These are phyloP conservation scores for Drosophila lacertosa DNA, from an alignment of 1,140 invertebrate genomes.

Conservation along the genomic window DNA sequence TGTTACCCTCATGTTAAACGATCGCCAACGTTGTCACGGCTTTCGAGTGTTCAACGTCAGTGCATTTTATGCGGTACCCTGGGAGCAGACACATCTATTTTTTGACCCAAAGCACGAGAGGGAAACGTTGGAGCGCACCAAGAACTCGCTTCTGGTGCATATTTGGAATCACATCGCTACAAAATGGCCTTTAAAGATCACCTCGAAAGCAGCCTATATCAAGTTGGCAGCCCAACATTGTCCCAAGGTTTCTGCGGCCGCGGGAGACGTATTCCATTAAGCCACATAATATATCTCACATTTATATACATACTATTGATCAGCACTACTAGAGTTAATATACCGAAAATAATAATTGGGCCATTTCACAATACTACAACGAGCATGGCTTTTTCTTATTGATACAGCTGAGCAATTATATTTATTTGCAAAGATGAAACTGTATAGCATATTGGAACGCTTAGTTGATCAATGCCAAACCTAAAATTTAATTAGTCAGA, in stretches of 20 bases:
- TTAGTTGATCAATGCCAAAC: no score
- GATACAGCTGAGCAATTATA: no score
- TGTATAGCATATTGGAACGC: no score
- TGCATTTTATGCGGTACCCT: slow-evolving; percentile 85
- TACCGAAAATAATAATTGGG: no score
- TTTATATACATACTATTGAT: no score
- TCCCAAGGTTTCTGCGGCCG: slow-evolving; percentile 11
- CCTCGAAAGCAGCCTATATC: slow-evolving; percentile 1
- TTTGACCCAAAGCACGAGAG: slow-evolving; percentile 79
- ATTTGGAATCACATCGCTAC: slow-evolving; percentile 13
- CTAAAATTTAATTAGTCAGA: no score
- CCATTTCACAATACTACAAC: no score
- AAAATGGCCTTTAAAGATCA: neutral
- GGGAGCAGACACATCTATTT: neutral
- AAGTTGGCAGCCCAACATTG: slow-evolving; percentile 13
- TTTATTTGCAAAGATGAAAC: no score
- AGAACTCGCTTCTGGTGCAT: slow-evolving; percentile 84
- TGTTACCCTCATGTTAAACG: slow-evolving; percentile 84
- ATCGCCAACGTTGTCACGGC: slow-evolving; percentile 85
- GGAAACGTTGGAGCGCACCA: slow-evolving; percentile 84
- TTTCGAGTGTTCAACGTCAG: slow-evolving; percentile 87
- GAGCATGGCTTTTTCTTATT: no score
- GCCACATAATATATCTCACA: no score
- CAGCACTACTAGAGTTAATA: no score
- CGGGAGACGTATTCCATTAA: slow-evolving; percentile 16